Conservation (phyloP, 1,140 invertebrate genomes). For the Plutomurus gul region DNA sequence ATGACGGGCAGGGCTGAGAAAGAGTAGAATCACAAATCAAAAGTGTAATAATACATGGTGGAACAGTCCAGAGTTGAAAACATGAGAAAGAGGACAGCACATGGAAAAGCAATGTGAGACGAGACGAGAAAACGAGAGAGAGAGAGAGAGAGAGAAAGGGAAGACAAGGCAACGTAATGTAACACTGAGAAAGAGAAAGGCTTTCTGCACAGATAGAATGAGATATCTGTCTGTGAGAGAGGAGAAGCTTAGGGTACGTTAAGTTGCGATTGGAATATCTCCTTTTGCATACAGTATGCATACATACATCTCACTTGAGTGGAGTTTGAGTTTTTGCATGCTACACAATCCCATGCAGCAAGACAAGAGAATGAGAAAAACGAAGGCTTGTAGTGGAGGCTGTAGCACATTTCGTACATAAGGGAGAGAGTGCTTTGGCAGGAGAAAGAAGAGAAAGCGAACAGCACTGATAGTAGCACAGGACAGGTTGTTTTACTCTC, state of each 20-base stretch:
- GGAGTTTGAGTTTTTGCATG: neutral
- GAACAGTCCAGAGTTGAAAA: conserved; percentile 4
- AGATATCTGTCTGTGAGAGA: neutral
- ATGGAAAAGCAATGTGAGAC: neutral
- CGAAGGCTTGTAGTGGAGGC: neutral
- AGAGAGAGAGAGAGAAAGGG: neutral
- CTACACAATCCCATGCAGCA: neutral
- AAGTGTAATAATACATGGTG: conserved; percentile 36
- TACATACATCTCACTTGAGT: neutral
- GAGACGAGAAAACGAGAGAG: neutral
- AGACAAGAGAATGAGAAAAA: neutral
- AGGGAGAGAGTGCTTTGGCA: no score
- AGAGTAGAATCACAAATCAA: conserved; percentile 34
- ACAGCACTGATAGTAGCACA: neutral
- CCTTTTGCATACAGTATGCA: neutral
- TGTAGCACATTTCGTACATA: neutral
- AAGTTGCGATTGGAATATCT: conserved; percentile 19
- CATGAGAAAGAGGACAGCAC: neutral
- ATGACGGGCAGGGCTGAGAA: neutral
- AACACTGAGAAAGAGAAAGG: neutral
- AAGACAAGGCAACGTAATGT: neutral
- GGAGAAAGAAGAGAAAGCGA: neutral
- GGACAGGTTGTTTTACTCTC: conserved; percentile 9
- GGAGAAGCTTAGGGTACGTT: neutral
- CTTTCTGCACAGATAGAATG: neutral